These are phyloP conservation scores for Borostomias antarcticus DNA, from an alignment of 2,797 vertebrate genomes.

Conservation along the genomic window DNA sequence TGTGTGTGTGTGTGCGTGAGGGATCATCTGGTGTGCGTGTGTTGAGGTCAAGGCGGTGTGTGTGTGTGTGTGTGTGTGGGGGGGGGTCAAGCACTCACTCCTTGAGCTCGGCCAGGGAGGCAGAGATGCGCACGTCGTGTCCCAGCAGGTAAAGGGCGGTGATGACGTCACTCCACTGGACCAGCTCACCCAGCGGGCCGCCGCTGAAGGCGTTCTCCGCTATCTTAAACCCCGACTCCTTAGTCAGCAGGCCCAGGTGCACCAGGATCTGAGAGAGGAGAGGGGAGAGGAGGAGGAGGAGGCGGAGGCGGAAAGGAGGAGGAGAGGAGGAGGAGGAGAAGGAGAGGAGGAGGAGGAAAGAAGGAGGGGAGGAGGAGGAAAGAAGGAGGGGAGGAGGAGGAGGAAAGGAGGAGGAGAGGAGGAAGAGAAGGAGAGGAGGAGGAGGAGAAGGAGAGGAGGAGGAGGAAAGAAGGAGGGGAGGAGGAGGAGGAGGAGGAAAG, in stretches of 20 bases:
- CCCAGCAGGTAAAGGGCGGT: constrained; percentile 98
- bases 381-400: background rate
- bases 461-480: background rate
- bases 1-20: constrained; percentile 11
- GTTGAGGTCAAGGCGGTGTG: no score
- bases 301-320: no score
- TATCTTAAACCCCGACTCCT: constrained; percentile 99
- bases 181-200: constrained; percentile 95
- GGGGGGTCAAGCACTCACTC: constrained; percentile 89
- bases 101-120: constrained; percentile 97
- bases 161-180: constrained; percentile 99
- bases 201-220: constrained; percentile 98
- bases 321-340: background rate
- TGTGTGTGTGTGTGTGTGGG: background rate
- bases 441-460: background rate
- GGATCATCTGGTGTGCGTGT: background rate
- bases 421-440: background rate
- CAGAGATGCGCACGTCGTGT: constrained; percentile 96
- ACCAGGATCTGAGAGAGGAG: constrained; percentile 84
- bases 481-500: background rate
- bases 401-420: background rate
- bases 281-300: background rate
- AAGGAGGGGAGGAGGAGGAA: background rate
- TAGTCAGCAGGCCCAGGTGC: constrained; percentile 95
- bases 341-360: background rate